Evolutionary conservation across 2,113 vertebrate species (phyloP).

Genomic region (Epinephelus cyanopodus): DNA sequence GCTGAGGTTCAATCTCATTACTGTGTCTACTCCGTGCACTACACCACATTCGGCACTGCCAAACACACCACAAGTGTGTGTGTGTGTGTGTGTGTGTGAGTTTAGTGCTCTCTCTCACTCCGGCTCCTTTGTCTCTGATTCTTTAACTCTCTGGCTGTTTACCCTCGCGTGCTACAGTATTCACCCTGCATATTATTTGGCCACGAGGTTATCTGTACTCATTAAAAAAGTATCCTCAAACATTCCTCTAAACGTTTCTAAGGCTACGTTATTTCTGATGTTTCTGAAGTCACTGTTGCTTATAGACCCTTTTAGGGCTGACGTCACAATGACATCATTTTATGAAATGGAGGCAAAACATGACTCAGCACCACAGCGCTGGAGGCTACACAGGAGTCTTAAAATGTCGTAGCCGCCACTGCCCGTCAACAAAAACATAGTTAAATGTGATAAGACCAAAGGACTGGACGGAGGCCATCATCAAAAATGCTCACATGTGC

Average conservation of each 20-base stretch:
- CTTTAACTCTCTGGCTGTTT: not conserved
- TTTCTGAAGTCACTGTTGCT: not conserved
- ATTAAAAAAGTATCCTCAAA: constrained; percentile 1
- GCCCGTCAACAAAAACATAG: too few relatives aligned
- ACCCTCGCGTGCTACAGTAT: not conserved
- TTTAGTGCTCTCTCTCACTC: not conserved
- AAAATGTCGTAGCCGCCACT: too few relatives aligned
- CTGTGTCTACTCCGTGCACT: constrained; percentile 10
- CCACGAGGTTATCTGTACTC: constrained; percentile 2
- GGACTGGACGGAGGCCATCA: too few relatives aligned
- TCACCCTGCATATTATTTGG: not conserved
- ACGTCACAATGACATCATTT: too few relatives aligned
- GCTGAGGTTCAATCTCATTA: constrained; percentile 43
- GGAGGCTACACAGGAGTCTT: too few relatives aligned
- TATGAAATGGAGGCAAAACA: too few relatives aligned
- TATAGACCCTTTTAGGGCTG: too few relatives aligned
- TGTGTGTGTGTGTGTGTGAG: not conserved
- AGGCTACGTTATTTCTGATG: not conserved
- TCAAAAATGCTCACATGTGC: too few relatives aligned
- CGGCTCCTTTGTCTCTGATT: not conserved
- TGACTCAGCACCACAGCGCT: too few relatives aligned
- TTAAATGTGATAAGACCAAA: too few relatives aligned
- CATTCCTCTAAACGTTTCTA: not conserved
- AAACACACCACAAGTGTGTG: constrained; percentile 5
- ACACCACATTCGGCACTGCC: not conserved